Evolutionary conservation across 2,113 vertebrate genomes (phyloP).

Genomic region (Xenopus laevis): DNA sequence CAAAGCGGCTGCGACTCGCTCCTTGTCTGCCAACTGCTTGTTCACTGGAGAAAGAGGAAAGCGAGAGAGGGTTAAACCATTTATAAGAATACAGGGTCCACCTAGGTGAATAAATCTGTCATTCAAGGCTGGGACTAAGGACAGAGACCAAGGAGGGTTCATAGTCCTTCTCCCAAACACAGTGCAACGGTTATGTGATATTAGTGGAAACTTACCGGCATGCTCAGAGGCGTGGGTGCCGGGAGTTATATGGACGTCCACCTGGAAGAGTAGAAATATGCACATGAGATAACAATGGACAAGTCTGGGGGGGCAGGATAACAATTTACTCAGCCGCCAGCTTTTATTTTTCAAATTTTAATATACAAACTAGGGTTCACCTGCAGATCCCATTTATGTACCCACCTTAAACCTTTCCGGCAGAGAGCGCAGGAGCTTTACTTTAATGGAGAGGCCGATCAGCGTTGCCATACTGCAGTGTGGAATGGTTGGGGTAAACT

Average conservation of each 20-base stretch:
- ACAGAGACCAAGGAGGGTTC: too few relatives aligned
- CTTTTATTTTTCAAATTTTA: too few relatives aligned
- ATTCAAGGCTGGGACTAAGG: too few relatives aligned
- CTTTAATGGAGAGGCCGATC: conserved; percentile 94
- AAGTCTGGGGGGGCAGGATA: too few relatives aligned
- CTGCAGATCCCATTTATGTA: background rate
- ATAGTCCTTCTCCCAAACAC: too few relatives aligned
- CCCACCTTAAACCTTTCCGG: conserved; percentile 89
- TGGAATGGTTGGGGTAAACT: conserved; percentile 93
- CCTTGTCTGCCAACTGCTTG: conserved; percentile 96
- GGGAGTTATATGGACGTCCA: conserved; percentile 92
- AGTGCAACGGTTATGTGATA: too few relatives aligned
- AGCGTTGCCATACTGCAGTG: conserved; percentile 98
- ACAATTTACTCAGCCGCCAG: too few relatives aligned
- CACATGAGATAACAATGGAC: too few relatives aligned
- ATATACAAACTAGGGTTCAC: background rate
- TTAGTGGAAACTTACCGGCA: conserved; percentile 69
- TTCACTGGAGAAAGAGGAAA: conserved; percentile 72
- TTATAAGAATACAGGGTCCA: too few relatives aligned
- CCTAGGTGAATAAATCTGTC: too few relatives aligned
- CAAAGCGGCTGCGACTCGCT: conserved; percentile 90
- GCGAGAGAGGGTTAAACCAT: too few relatives aligned
- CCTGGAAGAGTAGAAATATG: conserved; percentile 57
- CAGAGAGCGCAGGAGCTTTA: conserved; percentile 88
- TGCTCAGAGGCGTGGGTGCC: conserved; percentile 91